Evolutionary conservation across 2,113 vertebrate genomes (phyloP).

Genomic region (Leucoraja erinaceus): DNA sequence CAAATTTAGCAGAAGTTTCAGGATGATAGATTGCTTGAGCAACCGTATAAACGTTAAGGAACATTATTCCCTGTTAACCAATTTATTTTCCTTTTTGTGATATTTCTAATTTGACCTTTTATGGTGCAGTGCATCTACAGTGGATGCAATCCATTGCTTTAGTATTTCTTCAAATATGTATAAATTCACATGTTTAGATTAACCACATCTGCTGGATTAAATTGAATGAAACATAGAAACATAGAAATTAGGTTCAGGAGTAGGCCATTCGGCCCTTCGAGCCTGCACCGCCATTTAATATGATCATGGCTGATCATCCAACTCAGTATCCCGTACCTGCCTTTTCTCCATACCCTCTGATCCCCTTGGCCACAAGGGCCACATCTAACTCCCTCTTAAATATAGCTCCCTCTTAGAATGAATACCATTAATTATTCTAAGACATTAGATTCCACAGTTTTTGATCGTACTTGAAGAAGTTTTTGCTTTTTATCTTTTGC

Average conservation of each 20-base stretch:
- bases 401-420: no score
- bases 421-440: background rate
- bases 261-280: no score
- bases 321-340: no score
- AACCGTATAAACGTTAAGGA: background rate
- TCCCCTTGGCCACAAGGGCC: no score
- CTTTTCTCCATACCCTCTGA: no score
- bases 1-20: background rate
- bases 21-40: background rate
- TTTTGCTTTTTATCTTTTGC: background rate
- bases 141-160: background rate
- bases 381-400: no score
- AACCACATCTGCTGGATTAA: background rate
- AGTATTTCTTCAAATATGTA: background rate
- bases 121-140: background rate
- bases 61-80: background rate
- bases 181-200: background rate
- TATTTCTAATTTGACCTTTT: background rate
- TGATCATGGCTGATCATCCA: no score
- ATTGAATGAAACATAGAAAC: no score
- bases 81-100: background rate
- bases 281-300: no score
- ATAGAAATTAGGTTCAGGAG: no score
- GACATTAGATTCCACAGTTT: background rate
- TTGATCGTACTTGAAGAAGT: background rate